A percentile compares a stretch with the other conserved stretches of the same genome.
Evolutionary conservation across 1,140 invertebrate genomes (phyloP).

Genomic region (Drosophila bocki): DNA sequence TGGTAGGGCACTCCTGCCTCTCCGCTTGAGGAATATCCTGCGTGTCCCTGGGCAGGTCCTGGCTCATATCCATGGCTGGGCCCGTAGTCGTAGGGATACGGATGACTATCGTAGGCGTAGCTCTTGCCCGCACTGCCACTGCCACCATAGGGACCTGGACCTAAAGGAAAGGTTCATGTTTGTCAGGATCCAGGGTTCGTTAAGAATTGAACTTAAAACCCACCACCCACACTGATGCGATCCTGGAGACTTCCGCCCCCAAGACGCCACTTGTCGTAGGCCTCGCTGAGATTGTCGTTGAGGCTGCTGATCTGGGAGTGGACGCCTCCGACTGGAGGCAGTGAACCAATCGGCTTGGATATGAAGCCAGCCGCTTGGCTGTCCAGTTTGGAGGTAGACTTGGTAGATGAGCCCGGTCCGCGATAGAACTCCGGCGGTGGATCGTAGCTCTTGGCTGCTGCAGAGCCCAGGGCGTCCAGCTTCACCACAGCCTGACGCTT

Average conservation of each 20-base stretch:
- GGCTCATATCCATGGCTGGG: conserved; percentile 50
- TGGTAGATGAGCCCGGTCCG: conserved; percentile 62
- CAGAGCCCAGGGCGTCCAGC: conserved; percentile 51
- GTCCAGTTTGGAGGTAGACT: conserved; percentile 24
- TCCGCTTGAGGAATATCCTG: conserved; percentile 36
- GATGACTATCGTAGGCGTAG: conserved; percentile 54
- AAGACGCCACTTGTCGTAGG: conserved; percentile 70
- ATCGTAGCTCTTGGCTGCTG: conserved; percentile 76
- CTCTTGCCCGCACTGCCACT: conserved; percentile 39
- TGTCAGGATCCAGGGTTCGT: not conserved
- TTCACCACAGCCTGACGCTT: conserved; percentile 44
- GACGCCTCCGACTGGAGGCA: conserved; percentile 12
- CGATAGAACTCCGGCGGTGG: conserved; percentile 80
- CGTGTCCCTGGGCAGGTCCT: conserved; percentile 37
- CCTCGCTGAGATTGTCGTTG: conserved; percentile 65
- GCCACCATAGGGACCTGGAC: conserved; percentile 51
- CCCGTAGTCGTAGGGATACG: conserved; percentile 62
- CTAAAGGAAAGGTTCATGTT: not conserved
- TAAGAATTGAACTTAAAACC: conserved; percentile 12
- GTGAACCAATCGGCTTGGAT: conserved; percentile 36
- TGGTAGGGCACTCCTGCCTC: conserved; percentile 73
- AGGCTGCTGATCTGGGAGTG: conserved; percentile 29
- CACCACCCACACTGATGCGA: conserved; percentile 81
- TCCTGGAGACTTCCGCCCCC: conserved; percentile 48
- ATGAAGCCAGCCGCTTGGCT: conserved; percentile 49